Conservation (phyloP, 2,113 vertebrate genomes). For the Arothron firmamentum region DNA sequence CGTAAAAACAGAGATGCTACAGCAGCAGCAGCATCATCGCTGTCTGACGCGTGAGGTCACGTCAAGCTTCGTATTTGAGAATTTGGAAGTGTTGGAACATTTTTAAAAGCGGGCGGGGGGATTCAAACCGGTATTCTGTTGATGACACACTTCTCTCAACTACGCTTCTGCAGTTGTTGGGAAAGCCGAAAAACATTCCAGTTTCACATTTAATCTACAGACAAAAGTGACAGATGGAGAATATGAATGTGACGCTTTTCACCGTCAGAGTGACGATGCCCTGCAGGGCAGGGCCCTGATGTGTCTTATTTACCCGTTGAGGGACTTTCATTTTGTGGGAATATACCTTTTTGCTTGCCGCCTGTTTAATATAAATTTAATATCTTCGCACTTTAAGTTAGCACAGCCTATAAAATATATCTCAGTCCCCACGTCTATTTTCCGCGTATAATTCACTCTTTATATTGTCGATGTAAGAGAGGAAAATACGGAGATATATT, state of each 20-base stretch:
- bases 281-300: slow-evolving; percentile 62
- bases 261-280: slow-evolving; percentile 24
- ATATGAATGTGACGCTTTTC: slow-evolving; percentile 20
- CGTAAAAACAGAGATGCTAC: too few species aligned
- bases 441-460: slow-evolving; percentile 55
- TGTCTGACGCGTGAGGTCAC: too few species aligned
- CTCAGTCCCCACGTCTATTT: slow-evolving; percentile 52
- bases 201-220: slow-evolving; percentile 26
- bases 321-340: slow-evolving; percentile 31
- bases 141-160: too few species aligned
- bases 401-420: slow-evolving; percentile 50
- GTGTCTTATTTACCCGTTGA: slow-evolving; percentile 3
- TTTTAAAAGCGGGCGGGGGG: too few species aligned
- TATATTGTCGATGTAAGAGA: slow-evolving; percentile 49
- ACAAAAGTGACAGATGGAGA: slow-evolving; percentile 15
- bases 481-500: slow-evolving; percentile 63
- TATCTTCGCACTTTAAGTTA: slow-evolving; percentile 75
- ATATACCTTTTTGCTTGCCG: slow-evolving; percentile 61
- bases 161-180: background rate
- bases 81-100: background rate
- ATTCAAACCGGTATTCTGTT: too few species aligned
- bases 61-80: background rate
- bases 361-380: slow-evolving; percentile 45
- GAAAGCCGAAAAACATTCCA: slow-evolving; percentile 56
- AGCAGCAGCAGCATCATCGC: too few species aligned